A percentile compares a stretch with the other conserved stretches of the same genome.
phyloP scores from a whole-genome alignment of 2,888 invertebrate species.

The Saturnia pavonia region DNA sequence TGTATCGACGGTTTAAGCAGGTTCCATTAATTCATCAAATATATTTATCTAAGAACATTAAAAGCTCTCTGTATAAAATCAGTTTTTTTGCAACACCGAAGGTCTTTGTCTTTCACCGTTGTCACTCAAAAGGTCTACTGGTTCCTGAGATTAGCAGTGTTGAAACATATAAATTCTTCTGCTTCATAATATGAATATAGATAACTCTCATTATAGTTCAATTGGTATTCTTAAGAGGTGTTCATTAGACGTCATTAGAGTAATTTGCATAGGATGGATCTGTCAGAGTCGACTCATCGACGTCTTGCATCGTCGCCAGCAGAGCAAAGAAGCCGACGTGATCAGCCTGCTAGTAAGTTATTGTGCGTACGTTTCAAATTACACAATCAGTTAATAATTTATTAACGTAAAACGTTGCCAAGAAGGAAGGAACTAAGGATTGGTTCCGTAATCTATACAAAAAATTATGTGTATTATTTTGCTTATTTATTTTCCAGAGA shows the following conservation, averaged over 20 bases:
- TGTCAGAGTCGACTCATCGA: conserved; percentile 3
- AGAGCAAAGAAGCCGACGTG: conserved; percentile 49
- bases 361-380: conserved; percentile 49
- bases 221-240: conserved; percentile 3
- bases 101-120: neutral
- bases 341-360: conserved; percentile 40
- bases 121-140: neutral
- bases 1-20: too few relatives aligned
- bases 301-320: conserved; percentile 22
- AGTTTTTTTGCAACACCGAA: neutral
- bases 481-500: neutral
- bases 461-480: neutral
- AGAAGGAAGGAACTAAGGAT: conserved; percentile 50
- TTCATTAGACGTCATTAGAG: conserved; percentile 10
- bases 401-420: conserved; percentile 46
- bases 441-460: conserved; percentile 22
- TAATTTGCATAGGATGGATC: conserved; percentile 14
- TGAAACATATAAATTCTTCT: neutral
- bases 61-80: neutral
- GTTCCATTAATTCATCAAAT: too few relatives aligned
- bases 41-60: too few relatives aligned
- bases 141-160: neutral
- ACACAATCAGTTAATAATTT: conserved; percentile 45
- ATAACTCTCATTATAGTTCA: neutral
- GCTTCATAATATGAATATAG: neutral